Conservation (phyloP, 2,888 invertebrate genomes). For the Drosophila kanekoi region DNA sequence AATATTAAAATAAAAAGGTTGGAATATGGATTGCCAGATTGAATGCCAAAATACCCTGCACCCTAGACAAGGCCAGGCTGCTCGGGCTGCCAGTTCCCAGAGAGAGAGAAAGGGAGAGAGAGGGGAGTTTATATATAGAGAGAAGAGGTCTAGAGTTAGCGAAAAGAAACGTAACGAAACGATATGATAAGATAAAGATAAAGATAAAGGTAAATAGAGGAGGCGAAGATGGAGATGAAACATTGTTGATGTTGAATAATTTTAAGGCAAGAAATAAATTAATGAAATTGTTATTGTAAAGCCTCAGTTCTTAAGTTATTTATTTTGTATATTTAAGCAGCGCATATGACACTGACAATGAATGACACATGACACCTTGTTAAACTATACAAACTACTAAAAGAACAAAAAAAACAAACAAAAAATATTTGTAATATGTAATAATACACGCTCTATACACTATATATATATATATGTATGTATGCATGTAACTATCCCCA, state of each 20-base stretch:
- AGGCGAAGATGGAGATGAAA: conserved; percentile 38
- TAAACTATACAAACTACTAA: conserved; percentile 57
- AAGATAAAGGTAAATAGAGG: conserved; percentile 3
- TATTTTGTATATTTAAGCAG: conserved; percentile 77
- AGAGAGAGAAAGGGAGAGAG: neutral
- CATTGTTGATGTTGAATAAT: conserved; percentile 78
- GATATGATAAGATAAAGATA: conserved; percentile 14
- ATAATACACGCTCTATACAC: conserved; percentile 26
- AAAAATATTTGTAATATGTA: conserved; percentile 38
- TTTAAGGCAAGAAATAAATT: conserved; percentile 69
- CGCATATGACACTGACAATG: conserved; percentile 64
- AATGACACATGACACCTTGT: conserved; percentile 61
- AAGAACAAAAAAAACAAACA: conserved; percentile 29
- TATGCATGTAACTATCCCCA: conserved; percentile 20
- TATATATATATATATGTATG: conserved; percentile 15
- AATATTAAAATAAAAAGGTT: conserved; percentile 16
- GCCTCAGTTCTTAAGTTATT: conserved; percentile 76
- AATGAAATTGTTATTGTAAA: conserved; percentile 77
- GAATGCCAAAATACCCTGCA: neutral
- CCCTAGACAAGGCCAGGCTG: conserved; percentile 2
- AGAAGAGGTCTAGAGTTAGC: conserved; percentile 34
- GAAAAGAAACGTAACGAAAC: conserved; percentile 29
- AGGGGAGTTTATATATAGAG: conserved; percentile 7
- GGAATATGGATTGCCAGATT: conserved; percentile 29
- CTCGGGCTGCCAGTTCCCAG: neutral